A percentile compares a stretch with the other conserved stretches of the same genome.
phyloP scores from a whole-genome alignment of 2,113 vertebrate genomes.

The Epinephelus moara region DNA sequence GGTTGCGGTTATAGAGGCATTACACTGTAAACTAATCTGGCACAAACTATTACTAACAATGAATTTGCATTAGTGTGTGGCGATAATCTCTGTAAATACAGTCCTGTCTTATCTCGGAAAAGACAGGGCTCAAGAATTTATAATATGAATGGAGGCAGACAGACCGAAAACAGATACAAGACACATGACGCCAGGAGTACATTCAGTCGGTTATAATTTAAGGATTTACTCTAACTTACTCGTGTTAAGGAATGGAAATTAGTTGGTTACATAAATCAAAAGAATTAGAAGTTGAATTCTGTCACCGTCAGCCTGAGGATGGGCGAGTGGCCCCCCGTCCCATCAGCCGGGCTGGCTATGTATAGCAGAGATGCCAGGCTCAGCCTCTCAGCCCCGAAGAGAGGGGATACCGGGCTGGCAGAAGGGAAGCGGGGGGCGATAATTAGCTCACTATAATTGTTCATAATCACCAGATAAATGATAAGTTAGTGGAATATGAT shows the following conservation, averaged over 20 bases:
- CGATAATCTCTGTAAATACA: slow-evolving; percentile 28
- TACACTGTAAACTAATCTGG: slow-evolving; percentile 4
- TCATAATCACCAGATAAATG: slow-evolving; percentile 10
- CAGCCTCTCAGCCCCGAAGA: neutral
- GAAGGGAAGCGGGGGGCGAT: neutral
- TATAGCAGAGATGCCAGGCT: slow-evolving; percentile 5
- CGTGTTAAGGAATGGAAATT: neutral
- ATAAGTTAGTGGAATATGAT: slow-evolving; percentile 4
- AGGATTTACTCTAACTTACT: neutral
- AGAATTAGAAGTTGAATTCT: slow-evolving; percentile 59
- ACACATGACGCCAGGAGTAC: neutral
- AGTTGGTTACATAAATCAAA: slow-evolving; percentile 26
- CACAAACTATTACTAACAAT: slow-evolving; percentile 13
- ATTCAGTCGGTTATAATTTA: neutral
- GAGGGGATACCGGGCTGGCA: slow-evolving; percentile 3
- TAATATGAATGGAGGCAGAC: neutral
- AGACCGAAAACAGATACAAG: neutral
- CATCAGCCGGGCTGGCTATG: slow-evolving; percentile 53
- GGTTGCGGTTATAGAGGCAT: neutral
- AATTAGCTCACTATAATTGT: neutral
- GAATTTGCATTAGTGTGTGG: slow-evolving; percentile 6
- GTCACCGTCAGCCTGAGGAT: slow-evolving; percentile 30
- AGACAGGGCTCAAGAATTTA: slow-evolving; percentile 2
- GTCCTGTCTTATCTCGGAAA: slow-evolving; percentile 34
- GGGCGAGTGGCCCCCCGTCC: neutral